Base-by-base conservation (phyloP, 1,140 invertebrate genomes). In the Pogonomyrmex californicus region DNA sequence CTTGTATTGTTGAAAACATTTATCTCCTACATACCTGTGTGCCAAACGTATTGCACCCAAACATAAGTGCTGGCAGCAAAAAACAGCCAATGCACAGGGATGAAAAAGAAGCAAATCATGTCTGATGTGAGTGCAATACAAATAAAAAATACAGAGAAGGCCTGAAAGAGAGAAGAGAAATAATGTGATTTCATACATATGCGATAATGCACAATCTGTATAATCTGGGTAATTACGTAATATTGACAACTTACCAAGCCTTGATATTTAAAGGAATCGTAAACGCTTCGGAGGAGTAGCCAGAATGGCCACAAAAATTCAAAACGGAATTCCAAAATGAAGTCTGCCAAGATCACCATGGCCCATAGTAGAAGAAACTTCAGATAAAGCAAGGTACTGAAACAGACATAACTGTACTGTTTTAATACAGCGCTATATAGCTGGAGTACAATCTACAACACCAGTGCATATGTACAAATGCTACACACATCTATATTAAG, bases 271-370 rank as follows among this genome's bases (percentile, higher is more conserved):
- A 99, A 99, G 87, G 98, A 99, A 96, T 99, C 99, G 96, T 99
- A 99, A 87, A 99, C 98, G 95, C 98, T 99, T 95, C 99, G 97
- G 81, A 99, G 96, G 90, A 99, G 96, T 89, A 99, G 97, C 98
- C 99, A 99, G 95, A 99, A 99, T 65, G 99, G 99, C 98, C 99
- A 99, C 90, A 99, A 97, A 96, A 99, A 99, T 96, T 99, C 99
- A 96, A 99, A 99, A 92, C 99, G 98, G 96, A 99, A 99, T 96
- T 99, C 99, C 95, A 99, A 96, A 96, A 99, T 97, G 95, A 99
- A 99, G 96, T 99, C 99, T 91, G 98, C 98, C 95, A 99, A 96
- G 94, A 99, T 97, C 85, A 99, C 98, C 94, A 99, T 97, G 88
- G 98, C 97, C 99, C 99, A 99, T 95, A 99, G 97, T 95, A 99